Conservation (phyloP, 2,113 vertebrate species). For the Cnemophilus loriae region DNA sequence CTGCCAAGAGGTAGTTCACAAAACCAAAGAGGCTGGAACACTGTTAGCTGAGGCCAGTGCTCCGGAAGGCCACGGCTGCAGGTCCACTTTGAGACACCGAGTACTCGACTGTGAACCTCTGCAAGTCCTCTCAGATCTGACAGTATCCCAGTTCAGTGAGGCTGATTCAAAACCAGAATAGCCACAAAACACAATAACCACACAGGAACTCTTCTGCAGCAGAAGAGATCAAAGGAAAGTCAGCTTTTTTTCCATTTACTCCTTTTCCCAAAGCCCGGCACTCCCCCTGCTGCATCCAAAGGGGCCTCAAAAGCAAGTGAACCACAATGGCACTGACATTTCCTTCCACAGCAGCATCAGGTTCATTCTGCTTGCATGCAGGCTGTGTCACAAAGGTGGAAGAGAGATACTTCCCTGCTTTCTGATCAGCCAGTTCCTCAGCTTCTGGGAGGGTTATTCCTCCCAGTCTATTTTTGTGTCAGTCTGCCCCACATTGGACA, state of each 20-base stretch:
- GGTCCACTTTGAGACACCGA: background rate
- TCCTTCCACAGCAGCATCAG: background rate
- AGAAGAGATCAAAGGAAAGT: background rate
- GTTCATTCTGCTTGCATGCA: background rate
- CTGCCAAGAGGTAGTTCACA: background rate
- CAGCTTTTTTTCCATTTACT: background rate
- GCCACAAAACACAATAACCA: background rate
- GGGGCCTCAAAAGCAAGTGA: background rate
- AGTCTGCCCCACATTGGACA: background rate
- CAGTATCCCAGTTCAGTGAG: background rate
- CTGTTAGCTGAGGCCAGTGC: background rate
- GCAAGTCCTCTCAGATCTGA: background rate
- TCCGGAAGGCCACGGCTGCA: background rate
- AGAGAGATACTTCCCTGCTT: background rate
- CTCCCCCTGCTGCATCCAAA: background rate
- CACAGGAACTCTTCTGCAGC: background rate
- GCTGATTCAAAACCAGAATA: background rate
- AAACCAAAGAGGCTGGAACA: background rate
- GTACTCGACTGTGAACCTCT: background rate
- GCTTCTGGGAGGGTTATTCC: background rate
- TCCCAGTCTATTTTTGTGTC: background rate
- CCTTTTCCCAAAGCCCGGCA: background rate
- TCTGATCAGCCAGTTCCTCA: background rate
- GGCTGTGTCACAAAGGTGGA: background rate
- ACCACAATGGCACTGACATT: background rate